Percentiles rank a stretch among this genome's conserved stretches.
These are phyloP conservation scores for Bos javanicus DNA, from an alignment of 2,113 vertebrate species.

Conservation along the genomic window DNA sequence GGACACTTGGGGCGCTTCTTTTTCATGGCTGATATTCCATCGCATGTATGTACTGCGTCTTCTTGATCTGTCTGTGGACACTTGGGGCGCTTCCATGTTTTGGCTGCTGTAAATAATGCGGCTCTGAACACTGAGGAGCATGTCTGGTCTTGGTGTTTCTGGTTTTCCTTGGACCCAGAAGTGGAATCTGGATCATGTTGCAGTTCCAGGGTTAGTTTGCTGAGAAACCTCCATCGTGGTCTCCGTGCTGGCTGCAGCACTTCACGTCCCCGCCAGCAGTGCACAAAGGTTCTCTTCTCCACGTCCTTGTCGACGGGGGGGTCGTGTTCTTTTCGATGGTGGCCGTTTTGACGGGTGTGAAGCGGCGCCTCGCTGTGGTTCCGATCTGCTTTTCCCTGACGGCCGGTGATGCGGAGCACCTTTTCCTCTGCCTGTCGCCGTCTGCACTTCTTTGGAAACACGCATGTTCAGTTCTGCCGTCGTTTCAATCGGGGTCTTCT, in stretches of 20 bases:
- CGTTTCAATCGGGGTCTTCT: accelerated
- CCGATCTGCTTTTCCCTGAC: not conserved
- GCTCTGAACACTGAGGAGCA: not conserved
- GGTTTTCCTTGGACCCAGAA: not conserved
- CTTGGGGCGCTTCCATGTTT: not conserved
- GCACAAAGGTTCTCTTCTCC: not conserved
- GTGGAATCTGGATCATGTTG: not conserved
- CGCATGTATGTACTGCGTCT: accelerated
- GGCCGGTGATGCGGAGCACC: accelerated
- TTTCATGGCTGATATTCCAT: too few relatives aligned
- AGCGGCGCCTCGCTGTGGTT: not conserved
- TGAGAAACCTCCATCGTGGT: not conserved
- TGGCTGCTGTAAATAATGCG: not conserved
- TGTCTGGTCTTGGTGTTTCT: not conserved
- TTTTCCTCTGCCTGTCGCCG: not conserved
- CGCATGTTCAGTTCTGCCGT: not conserved
- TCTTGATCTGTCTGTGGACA: not conserved
- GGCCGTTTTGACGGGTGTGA: not conserved
- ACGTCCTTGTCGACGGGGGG: accelerated
- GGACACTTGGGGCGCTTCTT: not conserved
- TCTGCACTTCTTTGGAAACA: not conserved
- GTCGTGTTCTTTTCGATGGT: not conserved
- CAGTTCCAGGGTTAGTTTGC: accelerated
- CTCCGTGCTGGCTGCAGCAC: not conserved
- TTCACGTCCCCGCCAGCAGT: not conserved